Conservation (phyloP, 2,113 vertebrate species). For the Myxocyprinus asiaticus region DNA sequence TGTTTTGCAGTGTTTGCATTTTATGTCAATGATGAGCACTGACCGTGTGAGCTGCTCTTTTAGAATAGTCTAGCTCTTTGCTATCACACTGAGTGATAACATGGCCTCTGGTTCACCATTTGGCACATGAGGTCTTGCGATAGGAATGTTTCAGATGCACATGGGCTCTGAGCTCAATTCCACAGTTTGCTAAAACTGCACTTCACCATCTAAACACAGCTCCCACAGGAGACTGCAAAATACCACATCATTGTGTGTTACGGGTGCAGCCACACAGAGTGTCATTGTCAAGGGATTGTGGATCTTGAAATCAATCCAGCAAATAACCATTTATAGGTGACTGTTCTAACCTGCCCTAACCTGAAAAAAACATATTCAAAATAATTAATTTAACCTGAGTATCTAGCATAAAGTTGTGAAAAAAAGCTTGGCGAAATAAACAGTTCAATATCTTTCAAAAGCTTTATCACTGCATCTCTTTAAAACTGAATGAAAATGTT, state of each 20-base stretch:
- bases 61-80: slow-evolving; percentile 1
- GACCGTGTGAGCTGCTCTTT: background rate
- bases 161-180: slow-evolving; percentile 19
- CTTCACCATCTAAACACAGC: slow-evolving; percentile 49
- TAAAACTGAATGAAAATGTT: background rate
- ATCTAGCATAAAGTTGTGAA: no score
- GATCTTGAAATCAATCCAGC: slow-evolving; percentile 21
- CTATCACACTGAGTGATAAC: slow-evolving; percentile 14
- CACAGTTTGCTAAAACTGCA: slow-evolving; percentile 25
- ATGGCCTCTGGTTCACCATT: slow-evolving; percentile 11
- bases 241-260: slow-evolving; percentile 46
- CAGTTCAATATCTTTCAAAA: no score
- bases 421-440: no score
- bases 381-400: background rate
- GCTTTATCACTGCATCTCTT: background rate
- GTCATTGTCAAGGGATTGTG: slow-evolving; percentile 40
- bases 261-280: slow-evolving; percentile 41
- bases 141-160: slow-evolving; percentile 52
- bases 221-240: slow-evolving; percentile 42
- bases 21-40: no score
- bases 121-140: slow-evolving; percentile 39
- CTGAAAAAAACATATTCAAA: background rate
- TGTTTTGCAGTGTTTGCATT: no score
- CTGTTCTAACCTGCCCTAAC: background rate
- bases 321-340: slow-evolving; percentile 27